These are phyloP conservation scores for Eptesicus fuscus DNA, from an alignment of 2,113 vertebrate genomes.

Conservation along the genomic window DNA sequence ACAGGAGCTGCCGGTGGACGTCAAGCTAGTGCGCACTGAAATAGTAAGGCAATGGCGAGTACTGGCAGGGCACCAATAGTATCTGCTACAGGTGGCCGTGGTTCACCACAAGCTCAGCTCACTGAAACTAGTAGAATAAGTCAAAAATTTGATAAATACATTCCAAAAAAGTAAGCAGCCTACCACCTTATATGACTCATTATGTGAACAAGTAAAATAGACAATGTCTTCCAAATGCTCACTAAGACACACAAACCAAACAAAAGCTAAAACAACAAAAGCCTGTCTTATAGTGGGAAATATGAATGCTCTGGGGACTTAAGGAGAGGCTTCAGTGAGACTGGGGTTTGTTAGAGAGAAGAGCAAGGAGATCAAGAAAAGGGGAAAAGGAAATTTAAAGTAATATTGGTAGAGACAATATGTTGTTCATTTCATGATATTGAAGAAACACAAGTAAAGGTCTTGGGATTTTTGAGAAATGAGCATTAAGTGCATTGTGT, in stretches of 20 bases:
- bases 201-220: not conserved
- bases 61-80: not conserved
- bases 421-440: not conserved
- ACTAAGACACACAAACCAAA: not conserved
- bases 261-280: not conserved
- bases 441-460: constrained; percentile 5
- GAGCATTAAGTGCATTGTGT: not conserved
- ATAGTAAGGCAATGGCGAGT: not conserved
- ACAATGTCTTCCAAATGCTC: not conserved
- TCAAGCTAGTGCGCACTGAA: not conserved
- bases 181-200: not conserved
- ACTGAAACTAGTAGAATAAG: not conserved
- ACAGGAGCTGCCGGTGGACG: not conserved
- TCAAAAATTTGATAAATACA: not conserved
- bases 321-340: not conserved
- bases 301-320: not conserved
- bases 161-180: not conserved
- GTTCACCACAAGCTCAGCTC: not conserved
- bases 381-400: not conserved
- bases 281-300: not conserved
- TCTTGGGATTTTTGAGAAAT: not conserved
- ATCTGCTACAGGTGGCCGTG: not conserved
- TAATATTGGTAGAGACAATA: not conserved
- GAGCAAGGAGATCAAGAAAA: not conserved
- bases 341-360: not conserved